Evolutionary conservation across 2,797 vertebrate species (phyloP), one percentile per base, ranked within the genome.

Genomic region (Sandelia bainsii): DNA sequence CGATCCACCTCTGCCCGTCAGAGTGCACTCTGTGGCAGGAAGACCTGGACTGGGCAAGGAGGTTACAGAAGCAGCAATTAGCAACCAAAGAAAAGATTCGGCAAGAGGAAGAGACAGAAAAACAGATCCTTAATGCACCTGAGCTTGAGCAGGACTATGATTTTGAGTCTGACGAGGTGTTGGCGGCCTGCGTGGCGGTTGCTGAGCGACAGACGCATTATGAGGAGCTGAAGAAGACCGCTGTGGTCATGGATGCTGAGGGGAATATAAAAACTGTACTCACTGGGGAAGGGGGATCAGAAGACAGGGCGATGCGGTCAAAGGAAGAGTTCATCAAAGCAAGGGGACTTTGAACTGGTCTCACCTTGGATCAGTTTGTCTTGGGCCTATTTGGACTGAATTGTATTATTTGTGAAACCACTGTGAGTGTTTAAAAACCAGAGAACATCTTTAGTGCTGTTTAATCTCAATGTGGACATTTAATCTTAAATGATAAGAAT

Each of bases 121-220:
- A 81, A 22, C 87, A 79, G 53, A 74, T 94, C 37, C 81, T 92
- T 0, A 71, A 93, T 2, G 92, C 90, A 10, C 94, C 95, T 0
- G 96, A 96, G 89, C 91, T 96, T 0, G 88, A 96, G 69, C 94
- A 93, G n/a, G 97, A 99, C 89, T 99, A 96, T 83, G 97, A 99
- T 85, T 99, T 98, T 75, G 98, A 99, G 91, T 96, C 97, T 0
- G 97, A 98, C 6, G 97, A 99, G 90, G 96, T 99, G 73, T 93
- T 99, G 65, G 96, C 94, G 1, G 97, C 97, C 13, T 99, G 98
- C 78, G 93, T 94, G n/a, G 96, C 97, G 0, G 95, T 99, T 0
- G 97, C 97, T 0, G 95, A 97, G 79, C 93, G 95, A 39, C 96
- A 98, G 87, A 94, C 94, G 19, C 88, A 71, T 9, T 85, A 93